Evolutionary conservation across 2,113 vertebrate species (phyloP).

Genomic region (Ceyx margarethae): DNA sequence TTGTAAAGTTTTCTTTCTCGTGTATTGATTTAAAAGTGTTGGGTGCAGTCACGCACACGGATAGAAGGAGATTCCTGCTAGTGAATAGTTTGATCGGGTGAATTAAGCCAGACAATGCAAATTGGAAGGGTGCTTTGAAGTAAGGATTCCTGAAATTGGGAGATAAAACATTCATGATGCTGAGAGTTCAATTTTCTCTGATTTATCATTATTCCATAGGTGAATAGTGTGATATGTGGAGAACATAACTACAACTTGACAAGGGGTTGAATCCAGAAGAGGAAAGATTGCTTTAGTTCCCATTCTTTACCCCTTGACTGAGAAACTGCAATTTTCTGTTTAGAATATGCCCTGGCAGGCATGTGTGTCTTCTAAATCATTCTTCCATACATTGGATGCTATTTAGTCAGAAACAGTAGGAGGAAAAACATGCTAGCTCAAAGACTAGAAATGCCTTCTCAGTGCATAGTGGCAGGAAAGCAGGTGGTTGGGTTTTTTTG

Average conservation of each 20-base stretch:
- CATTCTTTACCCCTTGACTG: neutral
- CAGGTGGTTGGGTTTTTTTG: neutral
- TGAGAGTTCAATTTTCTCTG: neutral
- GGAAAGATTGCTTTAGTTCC: neutral
- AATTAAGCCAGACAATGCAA: neutral
- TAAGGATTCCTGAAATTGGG: neutral
- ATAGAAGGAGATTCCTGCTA: neutral
- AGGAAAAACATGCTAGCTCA: neutral
- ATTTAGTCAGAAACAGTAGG: neutral
- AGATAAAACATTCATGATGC: neutral
- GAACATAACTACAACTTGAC: neutral
- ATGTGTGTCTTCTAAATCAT: neutral
- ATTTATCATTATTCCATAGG: neutral
- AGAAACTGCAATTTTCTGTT: neutral
- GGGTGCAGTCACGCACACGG: accelerated
- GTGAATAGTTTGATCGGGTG: neutral
- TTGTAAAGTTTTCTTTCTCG: accelerated
- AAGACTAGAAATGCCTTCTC: neutral
- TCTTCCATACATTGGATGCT: neutral
- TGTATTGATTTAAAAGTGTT: neutral
- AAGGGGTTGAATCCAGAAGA: neutral
- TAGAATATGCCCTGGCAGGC: neutral
- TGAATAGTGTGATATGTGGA: neutral
- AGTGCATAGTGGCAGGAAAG: neutral
- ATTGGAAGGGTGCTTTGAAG: neutral